Percentiles rank a stretch among this genome's conserved stretches.
Conservation (phyloP, 2,888 invertebrate species). For the Helicoverpa assulta region DNA sequence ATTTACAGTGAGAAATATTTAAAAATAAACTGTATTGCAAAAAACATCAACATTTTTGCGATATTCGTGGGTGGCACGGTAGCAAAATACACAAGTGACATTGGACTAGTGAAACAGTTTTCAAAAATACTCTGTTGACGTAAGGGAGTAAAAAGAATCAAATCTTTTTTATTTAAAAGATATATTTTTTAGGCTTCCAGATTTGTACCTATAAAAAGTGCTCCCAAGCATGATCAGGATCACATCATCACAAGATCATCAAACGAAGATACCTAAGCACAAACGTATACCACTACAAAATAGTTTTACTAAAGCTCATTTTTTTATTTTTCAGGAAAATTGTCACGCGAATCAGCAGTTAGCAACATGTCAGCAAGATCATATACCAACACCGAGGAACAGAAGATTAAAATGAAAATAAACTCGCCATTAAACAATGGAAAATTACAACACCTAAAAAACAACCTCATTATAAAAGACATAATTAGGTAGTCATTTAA, state of each 20-base stretch:
- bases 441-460: neutral
- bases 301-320: neutral
- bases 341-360: neutral
- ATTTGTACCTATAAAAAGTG: too few species aligned
- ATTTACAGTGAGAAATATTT: too few species aligned
- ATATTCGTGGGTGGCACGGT: constrained; percentile 22
- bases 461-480: neutral
- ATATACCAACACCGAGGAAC: neutral
- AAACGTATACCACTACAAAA: too few species aligned
- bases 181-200: constrained; percentile 6
- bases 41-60: neutral
- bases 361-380: neutral
- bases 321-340: neutral
- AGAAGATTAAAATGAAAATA: neutral
- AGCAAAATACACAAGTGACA: constrained; percentile 29
- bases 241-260: too few species aligned
- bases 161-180: neutral
- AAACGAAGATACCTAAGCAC: too few species aligned
- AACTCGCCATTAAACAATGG: neutral
- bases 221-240: too few species aligned
- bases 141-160: constrained; percentile 17
- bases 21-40: too few species aligned
- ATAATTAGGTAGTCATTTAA: neutral
- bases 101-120: constrained; percentile 15
- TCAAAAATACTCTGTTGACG: constrained; percentile 42